These are phyloP conservation scores for Rhinolophus sinicus DNA, from an alignment of 2,113 vertebrate genomes.

Conservation along the genomic window DNA sequence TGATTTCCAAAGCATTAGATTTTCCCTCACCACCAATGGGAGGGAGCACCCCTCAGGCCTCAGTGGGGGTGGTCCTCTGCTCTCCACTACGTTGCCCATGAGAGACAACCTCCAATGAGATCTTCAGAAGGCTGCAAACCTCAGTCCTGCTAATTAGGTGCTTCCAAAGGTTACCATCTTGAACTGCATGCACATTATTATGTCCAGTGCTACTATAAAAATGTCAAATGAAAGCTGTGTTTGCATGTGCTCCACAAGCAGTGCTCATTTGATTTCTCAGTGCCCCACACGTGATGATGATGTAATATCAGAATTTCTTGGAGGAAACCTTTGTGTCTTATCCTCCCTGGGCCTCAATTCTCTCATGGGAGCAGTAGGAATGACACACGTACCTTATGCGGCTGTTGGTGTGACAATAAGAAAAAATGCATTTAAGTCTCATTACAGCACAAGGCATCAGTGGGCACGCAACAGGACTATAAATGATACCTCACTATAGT, in stretches of 20 bases:
- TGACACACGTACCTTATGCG: accelerated
- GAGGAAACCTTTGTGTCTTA: not conserved
- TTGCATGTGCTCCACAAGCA: not conserved
- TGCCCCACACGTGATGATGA: not conserved
- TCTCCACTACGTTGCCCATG: too few species aligned
- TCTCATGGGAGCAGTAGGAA: not conserved
- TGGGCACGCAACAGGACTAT: not conserved
- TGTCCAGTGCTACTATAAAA: not conserved
- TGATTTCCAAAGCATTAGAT: not conserved
- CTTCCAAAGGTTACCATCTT: not conserved
- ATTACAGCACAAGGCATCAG: accelerated
- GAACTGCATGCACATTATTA: not conserved
- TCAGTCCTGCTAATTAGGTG: not conserved
- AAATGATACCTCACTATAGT: too few species aligned
- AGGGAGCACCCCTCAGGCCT: accelerated
- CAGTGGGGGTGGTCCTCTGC: too few species aligned
- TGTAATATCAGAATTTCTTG: not conserved
- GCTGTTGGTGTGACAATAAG: not conserved
- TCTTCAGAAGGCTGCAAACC: not conserved
- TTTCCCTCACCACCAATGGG: not conserved
- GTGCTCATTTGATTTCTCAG: not conserved
- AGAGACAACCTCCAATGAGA: too few species aligned
- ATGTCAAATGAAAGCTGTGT: not conserved
- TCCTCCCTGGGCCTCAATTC: not conserved
- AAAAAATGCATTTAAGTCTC: not conserved